Evolutionary conservation across 2,113 vertebrate genomes (phyloP).

Genomic region (Indicator indicator): DNA sequence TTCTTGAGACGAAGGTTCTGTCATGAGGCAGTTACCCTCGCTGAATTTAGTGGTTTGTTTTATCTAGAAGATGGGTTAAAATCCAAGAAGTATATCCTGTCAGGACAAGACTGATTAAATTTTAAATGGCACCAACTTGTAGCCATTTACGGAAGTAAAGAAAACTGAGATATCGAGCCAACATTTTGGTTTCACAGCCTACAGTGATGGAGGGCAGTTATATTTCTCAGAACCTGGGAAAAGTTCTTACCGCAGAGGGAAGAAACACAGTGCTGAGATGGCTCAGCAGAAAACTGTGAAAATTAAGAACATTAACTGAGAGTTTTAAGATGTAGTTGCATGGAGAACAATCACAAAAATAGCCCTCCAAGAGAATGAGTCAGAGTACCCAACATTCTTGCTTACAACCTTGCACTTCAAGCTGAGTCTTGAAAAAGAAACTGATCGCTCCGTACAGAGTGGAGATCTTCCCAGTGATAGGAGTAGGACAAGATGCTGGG

Average conservation of each 20-base stretch:
- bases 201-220: background rate
- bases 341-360: background rate
- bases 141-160: background rate
- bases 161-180: background rate
- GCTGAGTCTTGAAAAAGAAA: background rate
- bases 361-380: background rate
- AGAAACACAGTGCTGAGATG: background rate
- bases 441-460: background rate
- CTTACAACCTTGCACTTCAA: background rate
- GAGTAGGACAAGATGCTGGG: background rate
- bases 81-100: background rate
- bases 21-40: background rate
- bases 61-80: slow-evolving; percentile 30
- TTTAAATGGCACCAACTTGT: slow-evolving; percentile 26
- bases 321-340: background rate
- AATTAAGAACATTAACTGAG: background rate
- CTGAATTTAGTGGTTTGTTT: slow-evolving; percentile 28
- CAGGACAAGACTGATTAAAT: slow-evolving; percentile 14
- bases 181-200: background rate
- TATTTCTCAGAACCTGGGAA: background rate
- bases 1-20: slow-evolving; percentile 20
- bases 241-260: background rate
- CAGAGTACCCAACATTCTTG: background rate
- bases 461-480: background rate
- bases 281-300: background rate